Conservation (phyloP, 2,888 invertebrate genomes). For the Lepidonotus clava region DNA sequence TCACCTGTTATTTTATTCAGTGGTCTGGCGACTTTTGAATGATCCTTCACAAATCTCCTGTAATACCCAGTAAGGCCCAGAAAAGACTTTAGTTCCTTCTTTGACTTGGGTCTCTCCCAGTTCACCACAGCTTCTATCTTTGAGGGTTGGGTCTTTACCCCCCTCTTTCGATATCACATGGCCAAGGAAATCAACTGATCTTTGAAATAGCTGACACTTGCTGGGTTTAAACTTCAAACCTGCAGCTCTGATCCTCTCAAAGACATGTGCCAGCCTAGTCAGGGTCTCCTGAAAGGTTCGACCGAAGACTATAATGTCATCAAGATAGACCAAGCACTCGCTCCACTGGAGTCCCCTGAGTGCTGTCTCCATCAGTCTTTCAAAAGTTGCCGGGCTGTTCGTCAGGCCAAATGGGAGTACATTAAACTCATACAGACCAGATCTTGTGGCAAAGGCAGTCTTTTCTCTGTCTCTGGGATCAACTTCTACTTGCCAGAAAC, state of each 20-base stretch:
- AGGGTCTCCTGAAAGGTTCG: background rate
- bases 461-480: background rate
- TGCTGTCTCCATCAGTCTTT: slow-evolving; percentile 1
- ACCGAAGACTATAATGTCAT: slow-evolving; percentile 31
- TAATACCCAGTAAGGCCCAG: slow-evolving; percentile 14
- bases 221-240: slow-evolving; percentile 29
- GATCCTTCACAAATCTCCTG: background rate
- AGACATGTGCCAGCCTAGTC: background rate
- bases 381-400: slow-evolving; percentile 29
- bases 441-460: background rate
- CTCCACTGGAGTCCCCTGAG: background rate
- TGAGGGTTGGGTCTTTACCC: background rate
- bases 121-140: background rate
- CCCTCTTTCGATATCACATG: background rate
- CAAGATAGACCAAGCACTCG: background rate
- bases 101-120: background rate
- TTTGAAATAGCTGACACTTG: slow-evolving; percentile 41
- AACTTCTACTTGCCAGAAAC: too few relatives aligned
- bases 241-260: background rate
- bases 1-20: background rate
- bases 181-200: background rate
- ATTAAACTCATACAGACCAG: slow-evolving; percentile 20
- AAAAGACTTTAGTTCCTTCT: background rate
- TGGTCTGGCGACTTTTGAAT: background rate
- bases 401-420: slow-evolving; percentile 2